Evolutionary conservation across 2,888 invertebrate genomes (phyloP).

Genomic region (Esperia sulphurella): DNA sequence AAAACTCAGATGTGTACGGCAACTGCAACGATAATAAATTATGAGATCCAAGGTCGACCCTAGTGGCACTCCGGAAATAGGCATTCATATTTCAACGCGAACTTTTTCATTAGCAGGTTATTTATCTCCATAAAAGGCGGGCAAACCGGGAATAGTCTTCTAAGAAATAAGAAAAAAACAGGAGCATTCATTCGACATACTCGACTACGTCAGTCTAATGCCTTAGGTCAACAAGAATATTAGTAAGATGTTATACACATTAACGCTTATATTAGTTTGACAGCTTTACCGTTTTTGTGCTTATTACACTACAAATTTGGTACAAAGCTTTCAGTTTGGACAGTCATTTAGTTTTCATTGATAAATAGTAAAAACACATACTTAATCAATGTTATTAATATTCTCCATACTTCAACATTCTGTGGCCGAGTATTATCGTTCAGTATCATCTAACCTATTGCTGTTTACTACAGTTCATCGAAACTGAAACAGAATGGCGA

Average conservation of each 20-base stretch:
- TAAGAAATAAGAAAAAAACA: conserved; percentile 24
- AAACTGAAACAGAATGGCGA: too few relatives aligned
- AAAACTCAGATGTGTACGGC: neutral
- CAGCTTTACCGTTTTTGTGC: too few relatives aligned
- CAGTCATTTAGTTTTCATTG: too few relatives aligned
- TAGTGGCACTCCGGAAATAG: conserved; percentile 25
- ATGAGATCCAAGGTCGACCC: conserved; percentile 22
- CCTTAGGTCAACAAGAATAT: conserved; percentile 2
- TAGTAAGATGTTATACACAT: neutral
- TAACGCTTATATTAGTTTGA: neutral
- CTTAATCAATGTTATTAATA: too few relatives aligned
- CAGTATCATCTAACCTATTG: too few relatives aligned
- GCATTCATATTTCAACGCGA: conserved; percentile 18
- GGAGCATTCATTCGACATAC: conserved; percentile 18
- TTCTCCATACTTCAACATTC: too few relatives aligned
- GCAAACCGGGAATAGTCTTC: conserved; percentile 19
- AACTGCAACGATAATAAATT: neutral
- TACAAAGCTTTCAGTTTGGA: too few relatives aligned
- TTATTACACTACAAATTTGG: too few relatives aligned
- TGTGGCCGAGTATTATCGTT: too few relatives aligned
- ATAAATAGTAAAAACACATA: too few relatives aligned
- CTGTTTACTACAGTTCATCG: too few relatives aligned
- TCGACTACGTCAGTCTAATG: conserved; percentile 21
- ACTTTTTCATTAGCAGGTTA: conserved; percentile 23
- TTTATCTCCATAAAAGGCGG: conserved; percentile 30